A percentile compares a stretch with the other conserved stretches of the same genome.
Evolutionary conservation across 2,888 invertebrate genomes (phyloP).

Genomic region (Phragmatobia fuliginosa): DNA sequence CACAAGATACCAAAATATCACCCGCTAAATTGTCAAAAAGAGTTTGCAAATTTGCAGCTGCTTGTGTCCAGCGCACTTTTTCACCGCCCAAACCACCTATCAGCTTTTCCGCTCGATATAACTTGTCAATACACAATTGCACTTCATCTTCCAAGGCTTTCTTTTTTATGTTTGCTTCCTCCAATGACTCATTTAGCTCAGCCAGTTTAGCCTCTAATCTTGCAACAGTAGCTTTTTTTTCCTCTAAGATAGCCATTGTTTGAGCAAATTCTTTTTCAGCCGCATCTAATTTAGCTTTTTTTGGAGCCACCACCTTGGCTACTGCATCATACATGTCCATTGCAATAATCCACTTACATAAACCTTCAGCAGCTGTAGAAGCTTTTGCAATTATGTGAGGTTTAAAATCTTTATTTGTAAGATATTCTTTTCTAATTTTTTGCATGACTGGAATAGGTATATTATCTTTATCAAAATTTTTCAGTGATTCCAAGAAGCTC

Average conservation of each 20-base stretch:
- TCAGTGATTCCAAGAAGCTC: conserved; percentile 90
- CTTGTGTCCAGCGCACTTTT: conserved; percentile 93
- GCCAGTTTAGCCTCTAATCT: conserved; percentile 92
- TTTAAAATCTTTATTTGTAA: conserved; percentile 92
- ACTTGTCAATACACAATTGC: conserved; percentile 93
- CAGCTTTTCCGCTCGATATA: conserved; percentile 94
- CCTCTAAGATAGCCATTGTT: conserved; percentile 94
- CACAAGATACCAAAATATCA: conserved; percentile 95
- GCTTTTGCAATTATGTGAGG: conserved; percentile 94
- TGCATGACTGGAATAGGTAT: conserved; percentile 91
- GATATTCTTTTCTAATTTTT: conserved; percentile 91
- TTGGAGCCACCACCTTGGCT: conserved; percentile 94
- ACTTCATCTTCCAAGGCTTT: conserved; percentile 91
- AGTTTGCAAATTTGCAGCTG: conserved; percentile 91
- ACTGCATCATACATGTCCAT: conserved; percentile 96
- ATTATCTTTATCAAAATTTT: conserved; percentile 94
- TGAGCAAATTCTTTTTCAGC: conserved; percentile 94
- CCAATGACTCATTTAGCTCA: conserved; percentile 89
- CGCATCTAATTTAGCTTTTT: conserved; percentile 92
- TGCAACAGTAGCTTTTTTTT: conserved; percentile 92
- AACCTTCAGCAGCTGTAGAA: conserved; percentile 97
- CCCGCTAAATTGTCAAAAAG: conserved; percentile 94
- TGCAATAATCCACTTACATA: conserved; percentile 96
- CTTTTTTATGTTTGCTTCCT: conserved; percentile 89
- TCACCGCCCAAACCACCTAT: conserved; percentile 96